Evolutionary conservation across 2,797 vertebrate genomes (phyloP), one percentile per base, ranked within the genome.

Genomic region (Sebastiscus tertius): DNA sequence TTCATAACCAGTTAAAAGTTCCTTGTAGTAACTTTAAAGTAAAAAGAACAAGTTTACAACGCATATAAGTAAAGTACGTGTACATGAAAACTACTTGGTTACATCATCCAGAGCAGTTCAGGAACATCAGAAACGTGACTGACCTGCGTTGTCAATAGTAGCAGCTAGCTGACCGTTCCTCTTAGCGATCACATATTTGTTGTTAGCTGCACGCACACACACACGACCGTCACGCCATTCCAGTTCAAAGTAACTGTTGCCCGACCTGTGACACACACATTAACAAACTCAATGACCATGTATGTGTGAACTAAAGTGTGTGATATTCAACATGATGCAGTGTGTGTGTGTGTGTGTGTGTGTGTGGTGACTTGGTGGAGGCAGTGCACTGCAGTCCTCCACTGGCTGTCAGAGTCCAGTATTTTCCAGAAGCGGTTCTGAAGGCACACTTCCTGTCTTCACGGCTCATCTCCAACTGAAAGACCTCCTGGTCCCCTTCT

Each of bases 91-190:
- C 3, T 1, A 7, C 6, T 49, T 67, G 1, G 11, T 11, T 49
- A 49, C 46, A 20, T 52, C 6, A 58, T 54, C 1, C 9, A 18
- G 31, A 18, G 3, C n/a, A 49, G 4, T 54, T 66, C 22, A 39
- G 14, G 67, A 29, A 29, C 7, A 11, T 56, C 54, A 54, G 22
- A 49, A 36, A 24, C 20, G 24, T 3, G 12, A 75, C 96, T 95
- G 90, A 99, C 98, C 97, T 49, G 97, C 93, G 1, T 89, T 95
- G 91, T 99, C 98, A 55, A 98, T 93, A 0, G 97, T 96, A n/a
- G 98, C 98, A 0, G 97, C 95, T 61, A 99, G 95, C 91, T 99
- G 98, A 68, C 98, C 98, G 0, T 99, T 99, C 95, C 97, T 99
- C 96, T 99, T 99, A 0, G 98, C 98, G 0, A 94, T 95, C 90